Evolutionary conservation across 1,140 invertebrate genomes (phyloP).

Genomic region (Papilio glaucus): DNA sequence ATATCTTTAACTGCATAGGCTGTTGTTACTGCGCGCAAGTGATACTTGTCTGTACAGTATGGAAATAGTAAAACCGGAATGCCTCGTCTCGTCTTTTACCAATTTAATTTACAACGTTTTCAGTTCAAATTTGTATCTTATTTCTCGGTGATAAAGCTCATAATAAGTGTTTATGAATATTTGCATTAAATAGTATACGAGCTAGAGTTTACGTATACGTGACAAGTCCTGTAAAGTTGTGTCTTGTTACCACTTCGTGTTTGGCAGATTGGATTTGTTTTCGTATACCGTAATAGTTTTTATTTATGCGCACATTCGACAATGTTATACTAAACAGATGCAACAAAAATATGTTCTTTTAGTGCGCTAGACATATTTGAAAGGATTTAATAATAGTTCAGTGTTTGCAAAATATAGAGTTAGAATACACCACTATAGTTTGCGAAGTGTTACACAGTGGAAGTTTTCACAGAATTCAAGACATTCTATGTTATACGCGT

Average conservation of each 20-base stretch:
- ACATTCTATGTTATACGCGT: no score
- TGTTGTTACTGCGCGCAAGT: constrained; percentile 51
- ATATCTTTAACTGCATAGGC: constrained; percentile 48
- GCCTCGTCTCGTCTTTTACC: constrained; percentile 36
- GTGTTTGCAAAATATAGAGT: no score
- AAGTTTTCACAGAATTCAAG: no score
- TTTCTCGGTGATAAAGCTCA: not conserved
- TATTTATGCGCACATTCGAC: constrained; percentile 2
- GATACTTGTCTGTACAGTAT: constrained; percentile 54
- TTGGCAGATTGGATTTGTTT: constrained; percentile 75
- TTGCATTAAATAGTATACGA: constrained; percentile 40
- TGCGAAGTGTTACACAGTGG: no score
- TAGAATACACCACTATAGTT: no score
- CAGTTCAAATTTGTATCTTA: constrained; percentile 9
- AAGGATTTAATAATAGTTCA: no score
- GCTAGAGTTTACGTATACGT: constrained; percentile 50
- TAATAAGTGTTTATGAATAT: not conserved
- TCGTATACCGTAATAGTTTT: constrained; percentile 63
- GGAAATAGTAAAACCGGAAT: constrained; percentile 52
- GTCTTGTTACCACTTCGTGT: constrained; percentile 65
- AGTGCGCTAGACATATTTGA: no score
- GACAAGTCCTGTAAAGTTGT: constrained; percentile 64
- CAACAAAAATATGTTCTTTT: not conserved
- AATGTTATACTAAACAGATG: not conserved
- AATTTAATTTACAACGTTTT: constrained; percentile 22